Evolutionary conservation across 2,888 invertebrate species (phyloP).

Genomic region (Metallyticus violacea): DNA sequence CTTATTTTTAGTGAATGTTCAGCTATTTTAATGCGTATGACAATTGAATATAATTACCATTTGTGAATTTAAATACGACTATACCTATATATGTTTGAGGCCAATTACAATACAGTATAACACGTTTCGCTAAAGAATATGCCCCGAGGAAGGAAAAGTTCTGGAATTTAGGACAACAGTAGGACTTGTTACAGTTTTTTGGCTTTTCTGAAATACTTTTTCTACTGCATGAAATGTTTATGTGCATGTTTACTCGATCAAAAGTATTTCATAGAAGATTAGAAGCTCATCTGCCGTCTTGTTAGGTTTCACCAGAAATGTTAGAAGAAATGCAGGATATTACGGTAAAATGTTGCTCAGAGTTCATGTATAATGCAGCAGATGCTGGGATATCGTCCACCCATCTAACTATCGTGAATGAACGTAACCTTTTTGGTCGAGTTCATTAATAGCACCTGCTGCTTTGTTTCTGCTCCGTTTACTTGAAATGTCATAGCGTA

Average conservation of each 20-base stretch:
- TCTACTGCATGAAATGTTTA: neutral
- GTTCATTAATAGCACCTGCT: neutral
- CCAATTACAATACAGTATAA: too few species aligned
- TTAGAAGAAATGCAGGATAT: neutral
- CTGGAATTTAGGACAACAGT: too few species aligned
- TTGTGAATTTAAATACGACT: too few species aligned
- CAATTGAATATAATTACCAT: too few species aligned
- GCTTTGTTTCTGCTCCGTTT: too few species aligned
- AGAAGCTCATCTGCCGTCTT: neutral
- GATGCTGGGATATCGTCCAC: neutral
- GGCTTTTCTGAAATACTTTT: too few species aligned
- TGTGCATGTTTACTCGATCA: neutral
- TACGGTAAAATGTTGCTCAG: neutral
- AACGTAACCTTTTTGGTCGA: neutral
- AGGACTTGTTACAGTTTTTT: too few species aligned
- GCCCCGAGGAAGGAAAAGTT: too few species aligned
- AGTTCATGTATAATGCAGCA: neutral
- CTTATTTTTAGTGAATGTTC: too few species aligned
- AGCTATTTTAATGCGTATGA: too few species aligned
- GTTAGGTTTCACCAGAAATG: neutral
- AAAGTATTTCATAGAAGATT: neutral
- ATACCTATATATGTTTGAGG: too few species aligned
- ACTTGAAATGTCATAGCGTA: neutral
- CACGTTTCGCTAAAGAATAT: too few species aligned
- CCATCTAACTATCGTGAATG: neutral